Evolutionary conservation across 2,888 invertebrate species (phyloP), one percentile per base, ranked within the genome.

Genomic region (Trileptium ribeirensis): DNA sequence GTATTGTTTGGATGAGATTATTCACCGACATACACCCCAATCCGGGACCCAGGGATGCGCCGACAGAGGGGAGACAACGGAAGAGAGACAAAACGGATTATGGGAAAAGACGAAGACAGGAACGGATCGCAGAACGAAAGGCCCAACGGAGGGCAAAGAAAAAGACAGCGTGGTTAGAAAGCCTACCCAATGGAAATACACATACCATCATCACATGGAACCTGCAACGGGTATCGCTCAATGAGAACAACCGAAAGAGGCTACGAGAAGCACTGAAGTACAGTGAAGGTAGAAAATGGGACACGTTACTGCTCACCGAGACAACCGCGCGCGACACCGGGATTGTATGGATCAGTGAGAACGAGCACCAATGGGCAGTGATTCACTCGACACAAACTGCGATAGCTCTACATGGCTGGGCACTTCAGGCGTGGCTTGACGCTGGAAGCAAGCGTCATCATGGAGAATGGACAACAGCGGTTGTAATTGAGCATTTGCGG

Each of bases 331-430:
- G 24, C 24, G 51, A 8, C 8, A 15, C 24, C 51, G 51, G 51
- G 51, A 24, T 51, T 51, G n/a, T n/a, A 33, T 70, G 70, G 36
- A 70, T 70, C 33, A n/a, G 70, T 15, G 70, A 70, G n/a, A 36
- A 70, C 36, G 33, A 70, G 70, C 70, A 70, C n/a, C 70, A 70
- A 36, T 70, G 70, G 70, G 70, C 70, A 31, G 33, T 70, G 3
- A 70, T 70, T 19, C 15, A 31, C 70, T 70, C 70, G 8, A 31
- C 70, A 33, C 15, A 70, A 29, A 15, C 70, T 15, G 70, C 70
- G 33, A n/a, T 70, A n/a, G 70, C 70, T 8, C 70, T 70, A 15
- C 70, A 70, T 31, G 70, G 70, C 70, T 19, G 70, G 33, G 70
- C 70, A 24, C 51, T 51, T 24, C 8, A 51, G 8, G 51, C 8